Conservation (phyloP, 2,113 vertebrate species). For the Marmota flaviventris region DNA sequence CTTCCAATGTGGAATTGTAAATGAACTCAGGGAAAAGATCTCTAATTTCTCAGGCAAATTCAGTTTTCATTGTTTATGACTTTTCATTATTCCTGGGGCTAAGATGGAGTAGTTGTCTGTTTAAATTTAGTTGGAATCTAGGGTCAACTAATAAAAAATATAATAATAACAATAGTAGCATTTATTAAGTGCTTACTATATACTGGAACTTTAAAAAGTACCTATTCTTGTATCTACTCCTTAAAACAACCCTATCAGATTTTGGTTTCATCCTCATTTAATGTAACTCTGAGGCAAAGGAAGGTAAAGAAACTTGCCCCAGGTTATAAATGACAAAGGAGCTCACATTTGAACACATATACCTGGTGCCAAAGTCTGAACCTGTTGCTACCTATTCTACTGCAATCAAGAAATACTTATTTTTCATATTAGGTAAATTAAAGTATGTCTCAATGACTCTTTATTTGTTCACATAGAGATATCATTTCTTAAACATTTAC, state of each 20-base stretch:
- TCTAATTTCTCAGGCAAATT: background rate
- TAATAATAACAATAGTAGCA: background rate
- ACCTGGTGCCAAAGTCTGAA: background rate
- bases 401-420: background rate
- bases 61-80: background rate
- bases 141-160: background rate
- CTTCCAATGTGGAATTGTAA: background rate
- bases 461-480: background rate
- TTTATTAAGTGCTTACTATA: background rate
- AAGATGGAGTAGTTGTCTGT: background rate
- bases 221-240: background rate
- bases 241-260: background rate
- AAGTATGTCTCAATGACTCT: background rate
- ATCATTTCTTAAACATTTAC: background rate
- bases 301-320: background rate
- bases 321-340: background rate
- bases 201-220: background rate
- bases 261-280: background rate
- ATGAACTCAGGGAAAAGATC: background rate
- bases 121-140: conserved; percentile 6
- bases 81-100: background rate
- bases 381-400: background rate
- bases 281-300: background rate
- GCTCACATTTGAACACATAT: background rate
- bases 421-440: background rate